These are phyloP conservation scores for Pyrocoelia pectoralis DNA, from an alignment of 2,888 invertebrate species.

Conservation along the genomic window DNA sequence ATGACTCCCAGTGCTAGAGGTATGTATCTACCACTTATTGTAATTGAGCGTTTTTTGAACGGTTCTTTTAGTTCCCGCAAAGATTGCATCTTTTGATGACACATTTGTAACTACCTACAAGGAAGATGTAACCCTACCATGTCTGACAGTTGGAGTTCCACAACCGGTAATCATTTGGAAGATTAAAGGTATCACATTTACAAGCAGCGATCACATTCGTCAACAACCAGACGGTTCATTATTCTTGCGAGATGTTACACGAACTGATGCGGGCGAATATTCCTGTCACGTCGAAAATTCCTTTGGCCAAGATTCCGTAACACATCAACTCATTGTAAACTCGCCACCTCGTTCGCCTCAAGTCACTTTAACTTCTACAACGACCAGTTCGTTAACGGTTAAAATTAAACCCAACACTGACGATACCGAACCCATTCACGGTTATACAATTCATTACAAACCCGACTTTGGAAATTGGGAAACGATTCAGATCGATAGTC, in stretches of 20 bases:
- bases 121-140: conserved; percentile 90
- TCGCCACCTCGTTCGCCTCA: conserved; percentile 77
- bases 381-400: conserved; percentile 77
- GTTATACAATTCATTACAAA: conserved; percentile 91
- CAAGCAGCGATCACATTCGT: conserved; percentile 82
- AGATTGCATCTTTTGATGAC: conserved; percentile 94
- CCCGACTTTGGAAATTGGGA: conserved; percentile 96
- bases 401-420: conserved; percentile 76
- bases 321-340: conserved; percentile 87
- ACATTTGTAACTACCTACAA: conserved; percentile 92
- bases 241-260: conserved; percentile 87
- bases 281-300: conserved; percentile 92
- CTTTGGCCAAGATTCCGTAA: conserved; percentile 91
- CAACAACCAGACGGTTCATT: conserved; percentile 90
- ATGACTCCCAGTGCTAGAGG: conserved; percentile 85
- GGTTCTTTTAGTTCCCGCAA: conserved; percentile 86
- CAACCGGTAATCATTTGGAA: conserved; percentile 91
- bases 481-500: conserved; percentile 75
- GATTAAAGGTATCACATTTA: conserved; percentile 80
- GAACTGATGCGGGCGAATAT: conserved; percentile 93
- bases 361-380: conserved; percentile 75
- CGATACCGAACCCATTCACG: conserved; percentile 88
- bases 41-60: too few species aligned
- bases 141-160: conserved; percentile 91
- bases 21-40: conserved; percentile 50